Percentiles rank a stretch among this genome's conserved stretches.
phyloP scores from a whole-genome alignment of 2,888 invertebrate genomes.

The Nematopogon swammerdamellus region DNA sequence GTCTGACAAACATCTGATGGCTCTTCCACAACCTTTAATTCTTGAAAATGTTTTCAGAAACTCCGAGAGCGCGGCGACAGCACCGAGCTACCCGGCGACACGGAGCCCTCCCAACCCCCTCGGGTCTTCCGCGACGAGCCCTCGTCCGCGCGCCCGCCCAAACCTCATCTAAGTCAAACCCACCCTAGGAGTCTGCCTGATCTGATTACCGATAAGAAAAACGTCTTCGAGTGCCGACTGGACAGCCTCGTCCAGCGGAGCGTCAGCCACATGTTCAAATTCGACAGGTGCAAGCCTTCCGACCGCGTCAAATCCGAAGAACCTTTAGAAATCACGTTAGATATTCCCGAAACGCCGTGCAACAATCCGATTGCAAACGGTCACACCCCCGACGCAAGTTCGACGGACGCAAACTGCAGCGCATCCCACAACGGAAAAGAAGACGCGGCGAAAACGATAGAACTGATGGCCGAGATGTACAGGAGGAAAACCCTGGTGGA shows the following conservation, averaged over 20 bases:
- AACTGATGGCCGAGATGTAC: background rate
- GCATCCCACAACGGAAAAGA: no score
- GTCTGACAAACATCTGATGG: no score
- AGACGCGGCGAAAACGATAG: background rate
- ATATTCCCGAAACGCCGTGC: no score
- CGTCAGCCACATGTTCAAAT: constrained; percentile 38
- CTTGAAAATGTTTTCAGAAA: background rate
- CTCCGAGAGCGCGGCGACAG: background rate
- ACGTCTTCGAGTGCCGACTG: constrained; percentile 38
- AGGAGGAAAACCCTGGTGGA: background rate
- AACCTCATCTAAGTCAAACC: background rate
- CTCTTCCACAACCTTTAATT: no score
- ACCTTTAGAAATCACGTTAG: no score
- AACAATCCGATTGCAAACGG: no score
- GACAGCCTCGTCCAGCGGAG: constrained; percentile 41
- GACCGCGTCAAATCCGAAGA: no score
- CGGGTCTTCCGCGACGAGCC: background rate
- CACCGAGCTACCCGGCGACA: background rate
- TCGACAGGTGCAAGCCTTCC: no score
- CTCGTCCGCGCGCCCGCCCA: no score
- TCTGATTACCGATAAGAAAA: background rate
- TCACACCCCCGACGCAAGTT: no score
- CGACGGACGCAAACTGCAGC: no score
- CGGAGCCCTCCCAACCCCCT: background rate
- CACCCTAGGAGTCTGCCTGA: background rate